phyloP scores from a whole-genome alignment of 23 tunicate genomes.

The Trididemnum miniatum region DNA sequence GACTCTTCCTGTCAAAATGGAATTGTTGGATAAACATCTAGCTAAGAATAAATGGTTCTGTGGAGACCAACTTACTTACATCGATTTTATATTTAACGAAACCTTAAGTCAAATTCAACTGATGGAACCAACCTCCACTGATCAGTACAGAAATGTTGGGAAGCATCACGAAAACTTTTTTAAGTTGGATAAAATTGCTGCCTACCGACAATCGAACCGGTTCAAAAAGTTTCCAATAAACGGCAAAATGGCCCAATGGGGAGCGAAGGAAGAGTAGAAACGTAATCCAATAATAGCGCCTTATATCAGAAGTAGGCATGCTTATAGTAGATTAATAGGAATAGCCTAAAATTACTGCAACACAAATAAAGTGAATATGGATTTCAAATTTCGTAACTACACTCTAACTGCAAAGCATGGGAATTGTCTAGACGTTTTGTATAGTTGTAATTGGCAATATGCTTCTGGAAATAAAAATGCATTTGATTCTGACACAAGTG shows the following conservation, averaged over 20 bases:
- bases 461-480: no score
- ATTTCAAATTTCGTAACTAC: no score
- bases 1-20: conserved; percentile 27
- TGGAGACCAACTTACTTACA: conserved; percentile 59
- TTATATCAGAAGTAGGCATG: no score
- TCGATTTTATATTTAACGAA: conserved; percentile 79
- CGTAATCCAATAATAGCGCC: neutral
- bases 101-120: conserved; percentile 52
- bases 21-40: conserved; percentile 37
- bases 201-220: conserved; percentile 47
- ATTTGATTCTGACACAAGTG: no score
- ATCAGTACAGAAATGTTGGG: conserved; percentile 39
- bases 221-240: conserved; percentile 65
- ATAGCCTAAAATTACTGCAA: no score
- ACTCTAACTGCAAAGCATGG: no score
- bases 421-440: no score
- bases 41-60: conserved; percentile 42
- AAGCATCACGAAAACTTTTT: conserved; percentile 42
- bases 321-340: no score
- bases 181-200: conserved; percentile 44
- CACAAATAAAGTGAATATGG: no score
- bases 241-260: conserved; percentile 68
- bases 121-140: conserved; percentile 41
- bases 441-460: no score
- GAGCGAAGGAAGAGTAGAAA: conserved; percentile 26